A percentile compares a stretch with the other conserved stretches of the same genome.
Evolutionary conservation across 1,140 invertebrate genomes (phyloP).

Genomic region (Stenopsyche tienmushanensis): DNA sequence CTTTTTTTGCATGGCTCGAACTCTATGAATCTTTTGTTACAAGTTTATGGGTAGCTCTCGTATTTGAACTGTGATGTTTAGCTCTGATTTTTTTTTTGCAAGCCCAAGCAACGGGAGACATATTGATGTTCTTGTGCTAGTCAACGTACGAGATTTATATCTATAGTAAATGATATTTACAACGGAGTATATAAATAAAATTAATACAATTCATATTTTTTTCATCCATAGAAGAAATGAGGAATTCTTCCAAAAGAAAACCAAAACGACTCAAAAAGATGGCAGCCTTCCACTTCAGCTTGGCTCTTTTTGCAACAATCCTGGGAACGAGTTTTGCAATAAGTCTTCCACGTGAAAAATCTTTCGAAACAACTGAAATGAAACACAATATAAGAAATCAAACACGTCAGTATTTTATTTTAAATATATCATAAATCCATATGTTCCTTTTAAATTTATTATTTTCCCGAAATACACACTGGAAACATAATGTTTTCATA

Average conservation of each 20-base stretch:
- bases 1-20: not conserved
- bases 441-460: no score
- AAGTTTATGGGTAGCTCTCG: not conserved
- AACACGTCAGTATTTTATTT: slow-evolving; percentile 25
- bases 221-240: not conserved
- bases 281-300: not conserved
- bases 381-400: slow-evolving; percentile 16
- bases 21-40: not conserved
- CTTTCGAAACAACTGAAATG: not conserved
- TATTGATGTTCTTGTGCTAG: not conserved
- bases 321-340: slow-evolving; percentile 22
- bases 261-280: slow-evolving; percentile 37
- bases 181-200: no score
- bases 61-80: not conserved
- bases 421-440: not conserved
- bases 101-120: not conserved
- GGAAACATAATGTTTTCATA: no score
- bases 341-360: not conserved
- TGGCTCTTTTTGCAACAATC: slow-evolving; percentile 1
- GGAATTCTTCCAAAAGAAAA: slow-evolving; percentile 33
- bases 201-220: not conserved
- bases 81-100: not conserved
- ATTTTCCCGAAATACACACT: no score
- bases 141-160: no score
- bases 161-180: no score